Conservation (phyloP, 1,140 invertebrate species). For the Aleiodes sp. region DNA sequence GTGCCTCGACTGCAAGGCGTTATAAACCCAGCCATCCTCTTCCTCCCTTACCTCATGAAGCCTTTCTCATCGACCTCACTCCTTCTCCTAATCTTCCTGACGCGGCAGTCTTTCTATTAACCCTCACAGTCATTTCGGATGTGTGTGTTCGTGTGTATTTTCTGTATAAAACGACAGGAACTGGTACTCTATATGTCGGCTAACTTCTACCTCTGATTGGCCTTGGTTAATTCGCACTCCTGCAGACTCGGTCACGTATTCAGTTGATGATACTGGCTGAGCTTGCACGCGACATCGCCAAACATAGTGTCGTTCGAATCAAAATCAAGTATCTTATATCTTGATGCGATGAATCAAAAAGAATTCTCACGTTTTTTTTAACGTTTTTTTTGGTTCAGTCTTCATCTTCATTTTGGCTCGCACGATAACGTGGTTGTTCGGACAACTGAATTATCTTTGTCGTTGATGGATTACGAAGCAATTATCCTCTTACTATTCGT, state of each 20-base stretch:
- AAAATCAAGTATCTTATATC: slow-evolving; percentile 17
- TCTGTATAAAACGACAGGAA: too few relatives aligned
- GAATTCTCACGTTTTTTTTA: too few relatives aligned
- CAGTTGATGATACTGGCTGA: slow-evolving; percentile 39
- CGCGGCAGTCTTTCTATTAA: slow-evolving; percentile 43
- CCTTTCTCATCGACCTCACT: slow-evolving; percentile 38
- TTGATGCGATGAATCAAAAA: neutral
- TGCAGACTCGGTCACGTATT: slow-evolving; percentile 57
- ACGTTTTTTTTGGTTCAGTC: too few relatives aligned
- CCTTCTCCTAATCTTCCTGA: slow-evolving; percentile 58
- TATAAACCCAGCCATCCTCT: slow-evolving; percentile 38
- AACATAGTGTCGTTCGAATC: slow-evolving; percentile 28
- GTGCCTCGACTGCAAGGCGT: slow-evolving; percentile 55
- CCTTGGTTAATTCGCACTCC: slow-evolving; percentile 57
- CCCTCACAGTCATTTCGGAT: slow-evolving; percentile 32
- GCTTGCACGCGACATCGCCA: slow-evolving; percentile 35
- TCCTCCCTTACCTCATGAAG: slow-evolving; percentile 28
- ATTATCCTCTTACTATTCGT: too few relatives aligned
- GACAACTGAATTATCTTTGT: too few relatives aligned
- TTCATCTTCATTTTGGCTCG: too few relatives aligned
- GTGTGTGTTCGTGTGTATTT: neutral
- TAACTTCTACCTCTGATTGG: slow-evolving; percentile 53
- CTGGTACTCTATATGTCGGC: neutral
- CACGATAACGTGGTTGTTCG: too few relatives aligned
- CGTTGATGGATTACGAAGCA: too few relatives aligned